Percentiles rank a stretch among this genome's conserved stretches.
Conservation (phyloP, 2,797 vertebrate species). For the Myotis planiceps region DNA sequence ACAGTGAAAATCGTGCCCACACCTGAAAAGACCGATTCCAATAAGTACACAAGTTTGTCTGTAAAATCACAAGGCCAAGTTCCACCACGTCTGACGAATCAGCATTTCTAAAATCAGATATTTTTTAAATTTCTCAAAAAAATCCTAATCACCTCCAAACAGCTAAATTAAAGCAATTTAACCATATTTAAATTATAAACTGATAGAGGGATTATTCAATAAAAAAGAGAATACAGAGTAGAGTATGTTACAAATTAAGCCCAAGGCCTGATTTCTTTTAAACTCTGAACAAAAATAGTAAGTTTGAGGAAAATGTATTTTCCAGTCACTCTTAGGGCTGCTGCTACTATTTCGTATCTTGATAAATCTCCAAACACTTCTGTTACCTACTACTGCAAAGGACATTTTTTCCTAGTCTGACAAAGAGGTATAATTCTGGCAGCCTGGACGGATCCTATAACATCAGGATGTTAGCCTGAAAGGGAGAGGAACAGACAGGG, state of each 20-base stretch:
- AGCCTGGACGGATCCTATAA: neutral
- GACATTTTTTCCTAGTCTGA: neutral
- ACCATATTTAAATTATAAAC: slow-evolving; percentile 11
- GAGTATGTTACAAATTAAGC: neutral
- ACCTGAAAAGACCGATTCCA: neutral
- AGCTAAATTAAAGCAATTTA: neutral
- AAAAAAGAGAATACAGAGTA: slow-evolving; percentile 5
- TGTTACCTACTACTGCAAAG: neutral
- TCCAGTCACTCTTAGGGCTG: neutral
- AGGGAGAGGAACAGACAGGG: neutral
- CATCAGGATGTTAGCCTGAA: neutral
- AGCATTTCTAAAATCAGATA: neutral
- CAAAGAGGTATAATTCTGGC: neutral
- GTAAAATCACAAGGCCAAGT: neutral
- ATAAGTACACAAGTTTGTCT: neutral
- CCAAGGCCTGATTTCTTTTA: neutral
- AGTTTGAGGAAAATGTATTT: slow-evolving; percentile 1
- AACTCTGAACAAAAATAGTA: neutral
- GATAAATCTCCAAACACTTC: neutral
- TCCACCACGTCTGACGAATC: neutral
- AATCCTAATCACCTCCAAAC: neutral
- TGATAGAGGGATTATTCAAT: neutral
- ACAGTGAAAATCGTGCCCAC: neutral
- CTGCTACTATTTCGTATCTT: neutral
- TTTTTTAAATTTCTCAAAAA: neutral